These are phyloP conservation scores for Andrena bucephala DNA, from an alignment of 2,888 invertebrate genomes.

Conservation along the genomic window DNA sequence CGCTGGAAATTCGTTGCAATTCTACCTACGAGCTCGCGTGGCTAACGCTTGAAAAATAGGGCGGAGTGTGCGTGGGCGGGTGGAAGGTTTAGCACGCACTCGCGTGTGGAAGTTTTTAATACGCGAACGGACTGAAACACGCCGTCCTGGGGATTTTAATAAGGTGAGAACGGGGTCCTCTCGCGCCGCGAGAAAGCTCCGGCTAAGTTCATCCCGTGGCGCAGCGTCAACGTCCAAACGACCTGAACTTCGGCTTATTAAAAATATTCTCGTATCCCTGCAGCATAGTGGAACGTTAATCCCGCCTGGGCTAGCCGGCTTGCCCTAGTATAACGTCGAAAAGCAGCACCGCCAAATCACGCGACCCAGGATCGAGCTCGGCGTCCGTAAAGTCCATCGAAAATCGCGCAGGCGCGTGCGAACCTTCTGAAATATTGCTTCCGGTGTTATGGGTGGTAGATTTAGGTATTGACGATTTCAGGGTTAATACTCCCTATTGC, in stretches of 20 bases:
- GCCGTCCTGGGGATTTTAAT: constrained; percentile 52
- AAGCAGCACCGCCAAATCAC: constrained; percentile 7
- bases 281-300: constrained; percentile 11
- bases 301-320: neutral
- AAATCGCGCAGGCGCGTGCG: neutral
- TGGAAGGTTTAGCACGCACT: neutral
- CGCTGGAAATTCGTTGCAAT: constrained; percentile 24
- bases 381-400: neutral
- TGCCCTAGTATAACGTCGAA: neutral
- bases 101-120: constrained; percentile 39
- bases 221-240: constrained; percentile 41
- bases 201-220: constrained; percentile 38
- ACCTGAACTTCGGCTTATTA: constrained; percentile 55
- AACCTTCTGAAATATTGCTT: neutral
- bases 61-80: neutral
- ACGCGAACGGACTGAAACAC: constrained; percentile 7
- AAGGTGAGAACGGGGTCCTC: constrained; percentile 47
- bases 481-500: neutral
- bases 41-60: neutral
- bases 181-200: neutral
- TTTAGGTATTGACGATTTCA: neutral
- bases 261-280: constrained; percentile 42
- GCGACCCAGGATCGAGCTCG: constrained; percentile 3
- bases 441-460: neutral
- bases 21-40: neutral